Evolutionary conservation across 2,888 invertebrate genomes (phyloP), one percentile per base, ranked within the genome.

Genomic region (Holacanthella duospinosa): DNA sequence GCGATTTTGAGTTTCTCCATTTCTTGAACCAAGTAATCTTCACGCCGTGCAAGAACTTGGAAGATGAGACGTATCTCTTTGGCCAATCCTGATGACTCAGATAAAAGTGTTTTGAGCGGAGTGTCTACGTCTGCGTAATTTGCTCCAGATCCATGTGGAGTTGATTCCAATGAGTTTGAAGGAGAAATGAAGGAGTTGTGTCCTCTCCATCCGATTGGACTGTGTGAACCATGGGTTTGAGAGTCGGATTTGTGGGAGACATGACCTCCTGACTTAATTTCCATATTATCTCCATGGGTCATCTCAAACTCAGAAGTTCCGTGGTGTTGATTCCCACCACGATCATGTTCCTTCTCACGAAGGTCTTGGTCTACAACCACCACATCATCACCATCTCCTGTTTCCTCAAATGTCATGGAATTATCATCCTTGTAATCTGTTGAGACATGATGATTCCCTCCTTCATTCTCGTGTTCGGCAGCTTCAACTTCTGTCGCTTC

Each of bases 71-170:
- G 53, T 24, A 68, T 59, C 62, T 70, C 67, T 56, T 65, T 57
- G 1, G 67, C 68, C 2, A 70, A 54, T 6, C 66, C 67, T 1
- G 66, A 61, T 2, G 68, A 66, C 53, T 68, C 63, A 2, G 61
- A 19, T 64, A 66, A 59, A 1, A 68, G 48, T 43, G 61, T 66
- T 1, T 64, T 29, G 3, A 68, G 44, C 12, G 61, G 55, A 2
- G 19, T 24, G 6, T 36, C 16, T 36, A 36, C 36, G n/a, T n/a
- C n/a, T n/a, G n/a, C n/a, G n/a, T n/a, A n/a, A n/a, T n/a, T n/a
- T n/a, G n/a, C n/a, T n/a, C n/a, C n/a, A n/a, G n/a, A n/a, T n/a
- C n/a, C n/a, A n/a, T n/a, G n/a, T n/a, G n/a, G n/a, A n/a, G n/a
- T n/a, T n/a, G n/a, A n/a, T n/a, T n/a, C n/a, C n/a, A n/a, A n/a